Evolutionary conservation across 2,797 vertebrate genomes (phyloP), one percentile per base, ranked within the genome.

Genomic region (Etheostoma nigrum): DNA sequence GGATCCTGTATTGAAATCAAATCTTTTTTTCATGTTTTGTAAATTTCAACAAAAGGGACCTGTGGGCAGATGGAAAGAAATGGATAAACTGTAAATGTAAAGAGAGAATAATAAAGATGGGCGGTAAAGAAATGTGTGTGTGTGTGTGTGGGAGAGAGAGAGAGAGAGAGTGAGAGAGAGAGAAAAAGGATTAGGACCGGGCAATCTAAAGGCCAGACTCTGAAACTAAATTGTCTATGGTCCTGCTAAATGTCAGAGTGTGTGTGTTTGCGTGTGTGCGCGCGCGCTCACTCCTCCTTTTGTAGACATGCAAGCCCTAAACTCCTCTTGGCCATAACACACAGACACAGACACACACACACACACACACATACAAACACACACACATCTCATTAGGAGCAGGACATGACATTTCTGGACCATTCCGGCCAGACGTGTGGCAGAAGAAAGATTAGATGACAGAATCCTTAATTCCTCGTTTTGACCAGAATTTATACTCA

Each of bases 321-420:
- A 85, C 72, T 89, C 75, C 81, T 86, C 54, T 81, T 77, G 83
- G 60, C 61, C 75, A 33, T 10, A 40, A 47, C 59, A 47, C 55
- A 45, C 44, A 51, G 69, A 27, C 55, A 72, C 47, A 66, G 67
- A 55, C 78, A 70, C 72, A 44, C 52, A 69, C 67, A 57, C 77
- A 70, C 69, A 66, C 75, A 40, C 75, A 69, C 74, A 63, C 82
- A 49, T 80, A 89, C 86, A 86, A 69, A 40, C 48, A 25, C 76
- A 86, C 86, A 60, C 92, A 91, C 89, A 76, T 78, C 96, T 96
- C 96, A 97, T 97, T 97, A 96, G 94, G 88, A 92, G 91, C 91
- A 89, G 94, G 93, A 95, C 93, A 94, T 96, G 95, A 96, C 95
- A 96, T 97, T 97, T 96, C 92, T 94, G 91, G 81, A 94, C 92